phyloP scores from a whole-genome alignment of 2,888 invertebrate species.

The Sclerodermus sp. region DNA sequence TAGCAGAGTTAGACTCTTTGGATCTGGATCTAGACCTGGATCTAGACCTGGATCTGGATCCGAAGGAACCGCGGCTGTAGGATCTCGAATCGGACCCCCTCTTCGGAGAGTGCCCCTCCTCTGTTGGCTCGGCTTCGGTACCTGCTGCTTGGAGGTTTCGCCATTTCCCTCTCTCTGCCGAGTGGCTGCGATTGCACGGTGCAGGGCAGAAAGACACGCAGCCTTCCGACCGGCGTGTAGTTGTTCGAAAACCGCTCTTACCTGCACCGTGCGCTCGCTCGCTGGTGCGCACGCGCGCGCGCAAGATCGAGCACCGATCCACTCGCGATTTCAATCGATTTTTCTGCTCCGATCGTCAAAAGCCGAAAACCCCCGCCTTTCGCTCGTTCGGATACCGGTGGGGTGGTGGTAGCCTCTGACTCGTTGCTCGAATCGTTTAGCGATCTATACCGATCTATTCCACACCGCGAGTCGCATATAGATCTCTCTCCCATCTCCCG shows the following conservation, averaged over 20 bases:
- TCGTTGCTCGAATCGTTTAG: no score
- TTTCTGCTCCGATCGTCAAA: no score
- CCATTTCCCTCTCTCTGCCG: conserved; percentile 38
- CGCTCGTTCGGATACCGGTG: no score
- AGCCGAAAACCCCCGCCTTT: no score
- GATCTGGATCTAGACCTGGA: no score
- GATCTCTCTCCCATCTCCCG: no score
- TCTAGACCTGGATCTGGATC: no score
- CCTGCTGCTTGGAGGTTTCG: conserved; percentile 31
- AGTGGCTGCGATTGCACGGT: conserved; percentile 43
- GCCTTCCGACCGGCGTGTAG: conserved; percentile 45
- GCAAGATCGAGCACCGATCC: background rate
- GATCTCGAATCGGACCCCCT: conserved; percentile 27
- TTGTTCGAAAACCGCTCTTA: conserved; percentile 47
- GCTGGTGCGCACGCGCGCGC: background rate
- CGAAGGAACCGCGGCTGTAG: background rate
- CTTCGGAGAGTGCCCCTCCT: conserved; percentile 10
- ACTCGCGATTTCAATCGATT: no score
- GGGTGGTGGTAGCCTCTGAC: no score
- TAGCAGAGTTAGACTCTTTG: no score
- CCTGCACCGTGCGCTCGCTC: conserved; percentile 26
- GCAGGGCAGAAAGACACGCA: conserved; percentile 48
- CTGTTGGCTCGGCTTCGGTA: conserved; percentile 22
- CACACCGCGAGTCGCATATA: no score
- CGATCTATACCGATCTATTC: no score